Conservation (phyloP, 2,797 vertebrate species). For the Pogoniulus pusillus region DNA sequence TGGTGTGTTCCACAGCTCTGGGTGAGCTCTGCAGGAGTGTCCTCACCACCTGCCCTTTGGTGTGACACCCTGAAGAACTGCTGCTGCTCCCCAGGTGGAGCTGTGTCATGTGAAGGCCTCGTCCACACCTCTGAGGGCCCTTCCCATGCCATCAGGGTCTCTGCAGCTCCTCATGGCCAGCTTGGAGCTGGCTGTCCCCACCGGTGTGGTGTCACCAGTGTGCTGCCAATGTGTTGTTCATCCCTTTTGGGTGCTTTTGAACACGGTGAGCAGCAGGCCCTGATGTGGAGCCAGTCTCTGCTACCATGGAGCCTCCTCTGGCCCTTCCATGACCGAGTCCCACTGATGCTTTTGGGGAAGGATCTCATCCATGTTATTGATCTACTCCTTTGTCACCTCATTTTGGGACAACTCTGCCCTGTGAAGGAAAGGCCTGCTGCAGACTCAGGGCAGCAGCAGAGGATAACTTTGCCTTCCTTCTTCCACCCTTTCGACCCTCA, state of each 20-base stretch:
- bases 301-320: background rate
- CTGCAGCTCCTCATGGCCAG: background rate
- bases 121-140: background rate
- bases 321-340: accelerated
- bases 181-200: background rate
- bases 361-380: background rate
- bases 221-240: background rate
- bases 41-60: accelerated
- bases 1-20: background rate
- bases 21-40: background rate
- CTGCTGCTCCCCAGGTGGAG: background rate
- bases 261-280: background rate
- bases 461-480: background rate
- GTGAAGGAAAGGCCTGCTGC: background rate
- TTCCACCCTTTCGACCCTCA: background rate
- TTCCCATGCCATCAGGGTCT: background rate
- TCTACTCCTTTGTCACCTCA: background rate
- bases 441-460: background rate
- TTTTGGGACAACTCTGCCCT: background rate
- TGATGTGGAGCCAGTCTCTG: too few relatives aligned
- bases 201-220: background rate
- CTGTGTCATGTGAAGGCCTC: accelerated
- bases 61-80: accelerated
- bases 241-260: background rate
- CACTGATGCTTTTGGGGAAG: background rate